These are phyloP conservation scores for Pituophis catenifer DNA, from an alignment of 2,113 vertebrate genomes.

Conservation along the genomic window DNA sequence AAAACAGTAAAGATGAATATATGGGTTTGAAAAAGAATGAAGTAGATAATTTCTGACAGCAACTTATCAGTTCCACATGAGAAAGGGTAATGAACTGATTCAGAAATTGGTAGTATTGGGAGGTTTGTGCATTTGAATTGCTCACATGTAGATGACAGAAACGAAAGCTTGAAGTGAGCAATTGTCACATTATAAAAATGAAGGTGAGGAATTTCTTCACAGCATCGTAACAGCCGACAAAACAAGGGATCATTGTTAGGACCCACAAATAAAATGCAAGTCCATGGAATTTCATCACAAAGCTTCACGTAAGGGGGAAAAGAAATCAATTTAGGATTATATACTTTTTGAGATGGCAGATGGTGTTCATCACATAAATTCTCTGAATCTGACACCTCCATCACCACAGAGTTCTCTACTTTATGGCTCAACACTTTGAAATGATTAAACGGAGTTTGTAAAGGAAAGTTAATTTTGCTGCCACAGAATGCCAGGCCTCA, in stretches of 20 bases:
- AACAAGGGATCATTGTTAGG: neutral
- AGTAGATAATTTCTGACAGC: neutral
- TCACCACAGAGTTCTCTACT: neutral
- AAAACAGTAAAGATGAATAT: neutral
- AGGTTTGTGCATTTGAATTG: neutral
- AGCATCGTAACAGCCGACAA: neutral
- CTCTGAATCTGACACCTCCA: neutral
- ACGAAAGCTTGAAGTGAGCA: neutral
- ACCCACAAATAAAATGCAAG: neutral
- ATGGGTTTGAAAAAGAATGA: neutral
- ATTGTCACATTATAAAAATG: neutral
- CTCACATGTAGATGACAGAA: neutral
- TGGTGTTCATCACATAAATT: neutral
- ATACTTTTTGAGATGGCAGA: neutral
- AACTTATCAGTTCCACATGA: neutral
- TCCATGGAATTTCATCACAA: neutral
- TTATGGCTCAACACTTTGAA: neutral
- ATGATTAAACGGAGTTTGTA: neutral
- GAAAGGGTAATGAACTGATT: neutral
- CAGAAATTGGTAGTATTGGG: neutral
- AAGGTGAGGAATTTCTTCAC: neutral
- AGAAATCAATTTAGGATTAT: neutral
- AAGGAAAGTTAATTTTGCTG: neutral
- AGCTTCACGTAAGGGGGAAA: neutral
- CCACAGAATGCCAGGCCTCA: neutral